Base-by-base conservation (phyloP, 2,888 invertebrate genomes). In the Monochamus alternatus region DNA sequence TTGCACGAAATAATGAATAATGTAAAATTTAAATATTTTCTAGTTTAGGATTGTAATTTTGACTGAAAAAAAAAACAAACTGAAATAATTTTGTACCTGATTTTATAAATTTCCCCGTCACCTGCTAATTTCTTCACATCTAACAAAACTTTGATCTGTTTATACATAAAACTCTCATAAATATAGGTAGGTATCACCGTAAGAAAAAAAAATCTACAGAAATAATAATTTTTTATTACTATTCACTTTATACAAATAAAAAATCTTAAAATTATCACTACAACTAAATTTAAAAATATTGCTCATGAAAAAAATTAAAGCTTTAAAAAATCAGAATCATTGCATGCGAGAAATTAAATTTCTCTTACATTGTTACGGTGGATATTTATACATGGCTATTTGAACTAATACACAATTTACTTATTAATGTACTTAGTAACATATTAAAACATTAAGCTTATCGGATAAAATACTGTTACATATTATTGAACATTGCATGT, bases 301-400 rank as follows among this genome's bases (percentile, higher is more conserved):
- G 69, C 69, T 43, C 7, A 47, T 47, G 10, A 9, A 12, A 60
- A 55, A 60, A 69, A 69, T 69, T 69, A 69, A 69, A 69, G 69
- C 69, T 69, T 44, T 30, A 47, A 69, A 47, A 64, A 31, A 22
- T 30, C 43, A 31, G 22, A 47, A 47, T 55, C 44, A 44, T 59
- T 44, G 58, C 58, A 59, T 59, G 12, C 7, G 44, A 55, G 68
- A 68, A 68, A 43, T 68, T 43, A 8, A 22, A 59, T 59, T 59
- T 22, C 51, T 59, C 47, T 22, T 47, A 51, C 22, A 51, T 51
- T 1, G 10, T 10, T n/a, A 14, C n/a, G 14, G 55, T 22, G 55
- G n/a, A 55, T n/a, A 55, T 55, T 7, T 22, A 55, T 55, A 55
- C 55, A 22, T 14, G 14, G 22, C 55, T 55, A 55, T 55, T 55